A percentile compares a stretch with the other conserved stretches of the same genome.
phyloP scores from a whole-genome alignment of 2,797 vertebrate species.

The Sarcophilus harrisii region DNA sequence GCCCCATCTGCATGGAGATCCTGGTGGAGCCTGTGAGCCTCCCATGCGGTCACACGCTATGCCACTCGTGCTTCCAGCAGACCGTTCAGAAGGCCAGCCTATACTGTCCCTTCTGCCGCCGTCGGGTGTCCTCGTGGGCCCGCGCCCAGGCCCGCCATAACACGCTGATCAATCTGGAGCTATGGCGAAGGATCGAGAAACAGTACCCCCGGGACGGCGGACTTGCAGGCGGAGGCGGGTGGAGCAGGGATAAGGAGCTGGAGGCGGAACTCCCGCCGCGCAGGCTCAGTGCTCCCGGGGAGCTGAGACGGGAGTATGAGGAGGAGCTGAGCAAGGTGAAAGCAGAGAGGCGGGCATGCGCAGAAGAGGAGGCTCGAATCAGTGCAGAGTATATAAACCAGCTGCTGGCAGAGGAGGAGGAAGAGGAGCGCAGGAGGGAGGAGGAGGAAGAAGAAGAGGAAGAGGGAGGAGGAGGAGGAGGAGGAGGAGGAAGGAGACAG shows the following conservation, averaged over 20 bases:
- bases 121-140: slow-evolving; percentile 90
- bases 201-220: slow-evolving; percentile 88
- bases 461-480: slow-evolving; percentile 83
- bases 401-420: slow-evolving; percentile 87
- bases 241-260: slow-evolving; percentile 74
- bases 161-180: slow-evolving; percentile 87
- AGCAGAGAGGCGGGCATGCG: slow-evolving; percentile 87
- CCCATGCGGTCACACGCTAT: slow-evolving; percentile 92
- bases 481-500: neutral
- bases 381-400: slow-evolving; percentile 91
- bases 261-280: slow-evolving; percentile 42
- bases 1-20: slow-evolving; percentile 92
- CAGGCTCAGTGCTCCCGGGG: slow-evolving; percentile 83
- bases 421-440: neutral
- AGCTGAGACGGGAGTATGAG: slow-evolving; percentile 85
- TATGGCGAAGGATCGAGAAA: slow-evolving; percentile 89
- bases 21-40: slow-evolving; percentile 92
- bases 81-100: slow-evolving; percentile 91
- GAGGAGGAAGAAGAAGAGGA: no score
- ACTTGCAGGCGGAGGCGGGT: slow-evolving; percentile 85
- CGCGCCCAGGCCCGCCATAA: slow-evolving; percentile 86
- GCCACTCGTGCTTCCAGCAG: slow-evolving; percentile 91
- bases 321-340: slow-evolving; percentile 86
- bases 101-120: slow-evolving; percentile 92
- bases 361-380: slow-evolving; percentile 89